Conservation (phyloP, 2,888 invertebrate species). For the Hypsopygia costalis region DNA sequence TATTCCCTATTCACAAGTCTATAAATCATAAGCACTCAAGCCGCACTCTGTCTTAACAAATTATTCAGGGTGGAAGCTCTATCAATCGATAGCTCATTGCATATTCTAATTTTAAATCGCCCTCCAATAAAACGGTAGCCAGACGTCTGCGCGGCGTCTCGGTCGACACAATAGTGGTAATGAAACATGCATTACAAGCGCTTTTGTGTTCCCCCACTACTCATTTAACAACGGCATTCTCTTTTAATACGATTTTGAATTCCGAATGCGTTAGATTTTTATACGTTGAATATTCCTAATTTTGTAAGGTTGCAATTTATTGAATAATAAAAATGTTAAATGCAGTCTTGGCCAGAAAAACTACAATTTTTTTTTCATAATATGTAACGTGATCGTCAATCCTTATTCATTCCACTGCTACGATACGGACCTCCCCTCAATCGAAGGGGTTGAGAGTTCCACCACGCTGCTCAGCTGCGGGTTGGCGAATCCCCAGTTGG, state of each 20-base stretch:
- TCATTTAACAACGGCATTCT: constrained; percentile 29
- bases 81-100: constrained; percentile 55
- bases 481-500: too few species aligned
- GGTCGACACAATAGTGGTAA: constrained; percentile 51
- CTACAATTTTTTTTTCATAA: too few species aligned
- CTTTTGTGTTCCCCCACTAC: constrained; percentile 40
- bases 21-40: constrained; percentile 10
- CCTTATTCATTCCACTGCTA: too few species aligned
- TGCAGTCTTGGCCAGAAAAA: too few species aligned
- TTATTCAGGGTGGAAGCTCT: constrained; percentile 20
- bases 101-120: constrained; percentile 61
- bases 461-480: too few species aligned
- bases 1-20: not conserved
- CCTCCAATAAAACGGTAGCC: constrained; percentile 31
- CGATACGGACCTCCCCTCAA: too few species aligned
- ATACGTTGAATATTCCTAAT: not conserved
- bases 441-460: too few species aligned
- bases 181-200: constrained; percentile 52
- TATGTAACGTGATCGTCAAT: too few species aligned
- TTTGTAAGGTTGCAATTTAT: too few species aligned
- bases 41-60: constrained; percentile 13
- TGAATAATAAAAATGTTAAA: too few species aligned
- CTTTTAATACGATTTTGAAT: constrained; percentile 50
- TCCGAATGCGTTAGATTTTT: constrained; percentile 22
- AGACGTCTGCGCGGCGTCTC: constrained; percentile 52